Base-by-base conservation (phyloP, 2,113 vertebrate genomes). In the Varanus salvator region DNA sequence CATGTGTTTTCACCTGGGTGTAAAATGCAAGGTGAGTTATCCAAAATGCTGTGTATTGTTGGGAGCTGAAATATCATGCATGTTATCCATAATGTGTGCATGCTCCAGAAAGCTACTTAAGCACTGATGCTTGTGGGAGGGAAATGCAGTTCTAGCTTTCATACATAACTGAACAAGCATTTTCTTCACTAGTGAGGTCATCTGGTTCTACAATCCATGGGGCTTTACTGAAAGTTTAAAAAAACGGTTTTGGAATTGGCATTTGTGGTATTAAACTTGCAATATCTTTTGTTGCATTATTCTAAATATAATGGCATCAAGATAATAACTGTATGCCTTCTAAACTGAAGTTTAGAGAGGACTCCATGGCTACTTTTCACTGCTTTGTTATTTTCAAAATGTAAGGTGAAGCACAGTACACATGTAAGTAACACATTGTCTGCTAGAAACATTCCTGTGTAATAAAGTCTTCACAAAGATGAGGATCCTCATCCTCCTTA, bases 21-120 rank as follows among this genome's bases (percentile, higher is more conserved):
- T 76, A 68, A 64, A 29, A 72, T 92, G 91, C 87, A 92, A 29
- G 92, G 27, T 84, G 84, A 57, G n/a, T 80, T 87, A 88, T 85
- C 80, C 87, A 81, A 44, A 91, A 85, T 86, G 29, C 54, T 89
- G 74, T 44, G 81, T 91, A 64, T 90, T 80, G 86, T 74, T 92
- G 71, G 90, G 90, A 92, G 90, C 77, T 84, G 86, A 92, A 91
- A 86, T 85, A 69, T 57, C 78, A 31, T 54, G 60, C 48, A 38
- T 84, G 74, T 60, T 69, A 38, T 50, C 72, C 75, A 54, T 85
- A 77, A 78, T 84, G 68, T 72, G 85, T 89, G 81, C 72, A 89
- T 89, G 88, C 57, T 50, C 74, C 14, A 84, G 57, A 84, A 57
- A 66, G n/a, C 78, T 50, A 27, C 21, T n/a, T 77, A 69, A 31